Evolutionary conservation across 2,113 vertebrate genomes (phyloP).

Genomic region (Gulo gulo): DNA sequence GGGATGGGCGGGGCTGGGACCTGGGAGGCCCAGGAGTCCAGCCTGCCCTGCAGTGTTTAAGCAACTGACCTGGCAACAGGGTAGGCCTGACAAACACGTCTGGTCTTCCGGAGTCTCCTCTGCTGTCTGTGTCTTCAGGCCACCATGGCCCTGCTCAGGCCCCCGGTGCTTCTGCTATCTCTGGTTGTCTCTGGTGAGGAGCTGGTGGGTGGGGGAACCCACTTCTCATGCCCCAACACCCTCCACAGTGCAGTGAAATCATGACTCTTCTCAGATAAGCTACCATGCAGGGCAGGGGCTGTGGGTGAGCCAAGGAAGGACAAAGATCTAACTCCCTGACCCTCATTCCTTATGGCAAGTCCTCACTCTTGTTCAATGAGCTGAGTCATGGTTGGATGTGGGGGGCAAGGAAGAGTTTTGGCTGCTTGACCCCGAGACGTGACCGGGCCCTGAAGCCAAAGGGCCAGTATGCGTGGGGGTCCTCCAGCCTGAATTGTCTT

Average conservation of each 20-base stretch:
- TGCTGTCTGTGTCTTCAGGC: background rate
- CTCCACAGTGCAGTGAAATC: background rate
- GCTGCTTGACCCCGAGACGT: background rate
- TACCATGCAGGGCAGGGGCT: background rate
- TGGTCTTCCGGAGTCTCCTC: background rate
- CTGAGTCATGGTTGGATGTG: background rate
- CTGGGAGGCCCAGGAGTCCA: background rate
- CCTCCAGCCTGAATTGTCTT: background rate
- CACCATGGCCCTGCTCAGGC: slow-evolving; percentile 39
- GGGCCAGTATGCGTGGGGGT: background rate
- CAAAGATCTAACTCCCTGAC: background rate
- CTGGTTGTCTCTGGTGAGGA: slow-evolving; percentile 68
- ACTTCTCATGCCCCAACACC: background rate
- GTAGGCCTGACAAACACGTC: background rate
- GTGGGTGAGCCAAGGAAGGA: background rate
- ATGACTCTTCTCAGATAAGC: background rate
- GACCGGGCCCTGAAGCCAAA: background rate
- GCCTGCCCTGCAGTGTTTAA: slow-evolving; percentile 48
- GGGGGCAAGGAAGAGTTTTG: background rate
- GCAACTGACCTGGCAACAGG: slow-evolving; percentile 62
- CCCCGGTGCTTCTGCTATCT: slow-evolving; percentile 4
- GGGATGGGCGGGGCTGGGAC: background rate
- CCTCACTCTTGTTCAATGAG: background rate
- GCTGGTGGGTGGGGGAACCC: background rate
- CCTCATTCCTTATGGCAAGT: background rate